A percentile compares a stretch with the other conserved stretches of the same genome.
Conservation (phyloP, 2,113 vertebrate species). For the Dromaius novaehollandiae region DNA sequence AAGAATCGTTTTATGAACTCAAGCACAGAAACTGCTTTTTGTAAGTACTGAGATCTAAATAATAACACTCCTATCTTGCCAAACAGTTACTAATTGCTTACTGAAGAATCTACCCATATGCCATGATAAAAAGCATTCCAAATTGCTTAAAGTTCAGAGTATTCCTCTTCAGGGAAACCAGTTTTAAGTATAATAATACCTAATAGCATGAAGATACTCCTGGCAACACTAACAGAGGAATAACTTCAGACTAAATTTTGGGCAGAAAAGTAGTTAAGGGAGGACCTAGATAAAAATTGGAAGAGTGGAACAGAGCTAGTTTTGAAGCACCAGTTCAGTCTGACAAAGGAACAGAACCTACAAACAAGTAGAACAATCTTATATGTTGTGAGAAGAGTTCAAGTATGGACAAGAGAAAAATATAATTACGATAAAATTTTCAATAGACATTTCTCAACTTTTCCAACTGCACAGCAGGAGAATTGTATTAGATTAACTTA, state of each 20-base stretch:
- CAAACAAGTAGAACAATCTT: not conserved
- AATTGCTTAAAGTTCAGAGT: not conserved
- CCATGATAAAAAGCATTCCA: not conserved
- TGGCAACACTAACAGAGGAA: not conserved
- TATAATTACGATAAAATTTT: not conserved
- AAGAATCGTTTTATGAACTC: constrained; percentile 3
- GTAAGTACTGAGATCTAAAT: not conserved
- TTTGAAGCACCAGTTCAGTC: not conserved
- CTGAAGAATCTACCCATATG: not conserved
- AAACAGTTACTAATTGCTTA: not conserved
- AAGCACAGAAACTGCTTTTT: not conserved
- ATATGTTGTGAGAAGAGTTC: not conserved
- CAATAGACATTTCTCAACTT: not conserved
- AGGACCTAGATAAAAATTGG: not conserved
- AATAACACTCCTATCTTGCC: not conserved
- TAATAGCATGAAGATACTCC: not conserved
- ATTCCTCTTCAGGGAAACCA: not conserved
- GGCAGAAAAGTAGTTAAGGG: not conserved
- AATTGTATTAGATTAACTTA: not conserved
- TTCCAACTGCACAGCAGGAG: not conserved
- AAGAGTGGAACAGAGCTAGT: not conserved
- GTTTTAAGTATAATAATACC: not conserved
- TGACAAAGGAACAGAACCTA: not conserved
- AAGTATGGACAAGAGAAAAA: not conserved
- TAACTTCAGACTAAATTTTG: not conserved